phyloP scores from a whole-genome alignment of 2,797 vertebrate genomes.

The Xenopus petersii region DNA sequence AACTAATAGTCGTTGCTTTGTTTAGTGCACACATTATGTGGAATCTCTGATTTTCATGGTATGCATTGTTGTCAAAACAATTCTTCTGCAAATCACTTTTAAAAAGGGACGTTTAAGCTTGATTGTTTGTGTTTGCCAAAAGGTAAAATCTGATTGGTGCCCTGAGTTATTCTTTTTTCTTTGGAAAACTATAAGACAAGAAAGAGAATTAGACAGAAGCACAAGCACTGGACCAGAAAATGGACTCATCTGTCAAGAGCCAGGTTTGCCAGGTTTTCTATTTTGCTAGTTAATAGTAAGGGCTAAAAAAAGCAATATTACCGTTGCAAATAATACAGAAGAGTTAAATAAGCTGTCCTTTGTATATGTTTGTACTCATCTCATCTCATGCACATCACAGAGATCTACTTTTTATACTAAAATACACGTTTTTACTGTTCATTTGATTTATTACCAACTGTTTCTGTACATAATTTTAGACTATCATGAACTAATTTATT shows the following conservation, averaged over 20 bases:
- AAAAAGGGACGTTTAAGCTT: slow-evolving; percentile 13
- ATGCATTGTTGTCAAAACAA: slow-evolving; percentile 23
- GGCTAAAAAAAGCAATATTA: too few species aligned
- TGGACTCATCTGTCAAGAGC: slow-evolving; percentile 13
- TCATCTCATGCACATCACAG: too few species aligned
- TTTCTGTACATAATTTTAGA: too few species aligned
- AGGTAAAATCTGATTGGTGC: slow-evolving; percentile 26
- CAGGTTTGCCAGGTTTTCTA: slow-evolving; percentile 23
- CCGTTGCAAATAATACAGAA: too few species aligned
- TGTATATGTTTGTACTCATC: too few species aligned
- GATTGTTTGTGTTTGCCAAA: slow-evolving; percentile 13
- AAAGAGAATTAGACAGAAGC: background rate
- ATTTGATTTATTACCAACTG: too few species aligned
- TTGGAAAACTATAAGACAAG: slow-evolving; percentile 15
- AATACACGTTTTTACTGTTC: too few species aligned
- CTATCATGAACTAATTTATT: too few species aligned
- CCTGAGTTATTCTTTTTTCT: background rate
- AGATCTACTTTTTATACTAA: too few species aligned
- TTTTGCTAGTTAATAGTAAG: too few species aligned
- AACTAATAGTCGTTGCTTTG: slow-evolving; percentile 7
- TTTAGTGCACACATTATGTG: slow-evolving; percentile 16
- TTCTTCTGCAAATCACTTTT: background rate
- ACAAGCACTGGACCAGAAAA: background rate
- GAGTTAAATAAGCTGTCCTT: too few species aligned
- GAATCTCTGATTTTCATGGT: slow-evolving; percentile 18